Conservation (phyloP, 2,888 invertebrate genomes). For the Physocephala rufipes region DNA sequence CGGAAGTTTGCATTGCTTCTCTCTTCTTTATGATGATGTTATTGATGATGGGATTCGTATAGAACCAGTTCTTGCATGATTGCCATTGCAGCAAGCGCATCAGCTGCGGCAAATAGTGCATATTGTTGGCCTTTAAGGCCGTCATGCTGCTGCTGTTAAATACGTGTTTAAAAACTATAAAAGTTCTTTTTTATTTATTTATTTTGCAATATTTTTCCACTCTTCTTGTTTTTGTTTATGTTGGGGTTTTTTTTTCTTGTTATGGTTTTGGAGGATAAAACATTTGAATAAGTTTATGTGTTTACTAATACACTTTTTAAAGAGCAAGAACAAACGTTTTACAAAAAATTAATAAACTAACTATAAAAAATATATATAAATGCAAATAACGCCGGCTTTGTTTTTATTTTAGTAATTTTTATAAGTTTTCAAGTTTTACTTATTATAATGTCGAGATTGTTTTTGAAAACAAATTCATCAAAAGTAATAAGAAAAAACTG, state of each 20-base stretch:
- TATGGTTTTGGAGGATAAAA: not conserved
- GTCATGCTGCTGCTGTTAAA: conserved; percentile 49
- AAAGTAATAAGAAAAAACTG: not conserved
- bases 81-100: conserved; percentile 32
- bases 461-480: not conserved
- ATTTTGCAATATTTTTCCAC: conserved; percentile 29
- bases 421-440: too few relatives aligned
- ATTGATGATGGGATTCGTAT: conserved; percentile 13
- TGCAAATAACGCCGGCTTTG: too few relatives aligned
- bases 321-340: too few relatives aligned
- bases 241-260: not conserved
- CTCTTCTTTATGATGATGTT: conserved; percentile 32
- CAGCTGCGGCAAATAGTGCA: conserved; percentile 35
- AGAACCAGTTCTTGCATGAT: conserved; percentile 39
- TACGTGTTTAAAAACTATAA: conserved; percentile 9
- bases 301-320: not conserved
- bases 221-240: not conserved
- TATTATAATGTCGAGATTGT: too few relatives aligned
- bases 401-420: too few relatives aligned
- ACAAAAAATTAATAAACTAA: too few relatives aligned
- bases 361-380: too few relatives aligned
- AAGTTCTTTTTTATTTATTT: conserved; percentile 20
- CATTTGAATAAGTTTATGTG: not conserved
- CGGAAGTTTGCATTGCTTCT: conserved; percentile 36
- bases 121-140: conserved; percentile 60